Conservation (phyloP, 92 coral and sea anemone genomes). For the Plumapathes pennacea region DNA sequence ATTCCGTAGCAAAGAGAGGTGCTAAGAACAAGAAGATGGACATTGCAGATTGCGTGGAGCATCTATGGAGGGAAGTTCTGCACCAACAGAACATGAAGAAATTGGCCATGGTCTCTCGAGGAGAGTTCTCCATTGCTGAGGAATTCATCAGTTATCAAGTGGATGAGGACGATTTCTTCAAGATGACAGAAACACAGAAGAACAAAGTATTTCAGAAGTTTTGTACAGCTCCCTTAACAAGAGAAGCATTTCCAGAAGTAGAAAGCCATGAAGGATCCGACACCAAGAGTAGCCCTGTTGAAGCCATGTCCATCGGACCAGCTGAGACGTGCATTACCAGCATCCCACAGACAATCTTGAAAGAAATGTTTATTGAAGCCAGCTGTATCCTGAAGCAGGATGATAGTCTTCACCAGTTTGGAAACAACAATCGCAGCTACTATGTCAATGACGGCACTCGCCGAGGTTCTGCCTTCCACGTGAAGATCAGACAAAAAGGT, state of each 20-base stretch:
- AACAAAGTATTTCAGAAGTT: constrained; percentile 9
- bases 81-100: constrained; percentile 32
- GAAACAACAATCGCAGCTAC: not conserved
- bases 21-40: constrained; percentile 20
- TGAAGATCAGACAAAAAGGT: not conserved
- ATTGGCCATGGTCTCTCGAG: constrained; percentile 26
- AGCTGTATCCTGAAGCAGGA: not conserved
- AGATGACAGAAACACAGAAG: constrained; percentile 8
- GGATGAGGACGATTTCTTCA: constrained; percentile 3
- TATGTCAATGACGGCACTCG: constrained; percentile 1
- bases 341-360: not conserved
- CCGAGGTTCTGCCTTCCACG: not conserved
- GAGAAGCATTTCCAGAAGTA: not conserved
- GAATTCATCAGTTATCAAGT: not conserved
- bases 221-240: not conserved
- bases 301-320: not conserved
- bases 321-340: not conserved
- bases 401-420: not conserved
- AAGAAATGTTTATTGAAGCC: not conserved
- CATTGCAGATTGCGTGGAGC: constrained; percentile 17
- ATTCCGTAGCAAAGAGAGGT: constrained; percentile 21
- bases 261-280: not conserved
- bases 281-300: not conserved
- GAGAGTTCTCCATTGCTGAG: constrained; percentile 7
- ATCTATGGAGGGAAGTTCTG: constrained; percentile 16